Evolutionary conservation across 2,113 vertebrate genomes (phyloP), one percentile per base, ranked within the genome.

Genomic region (Scortum barcoo): DNA sequence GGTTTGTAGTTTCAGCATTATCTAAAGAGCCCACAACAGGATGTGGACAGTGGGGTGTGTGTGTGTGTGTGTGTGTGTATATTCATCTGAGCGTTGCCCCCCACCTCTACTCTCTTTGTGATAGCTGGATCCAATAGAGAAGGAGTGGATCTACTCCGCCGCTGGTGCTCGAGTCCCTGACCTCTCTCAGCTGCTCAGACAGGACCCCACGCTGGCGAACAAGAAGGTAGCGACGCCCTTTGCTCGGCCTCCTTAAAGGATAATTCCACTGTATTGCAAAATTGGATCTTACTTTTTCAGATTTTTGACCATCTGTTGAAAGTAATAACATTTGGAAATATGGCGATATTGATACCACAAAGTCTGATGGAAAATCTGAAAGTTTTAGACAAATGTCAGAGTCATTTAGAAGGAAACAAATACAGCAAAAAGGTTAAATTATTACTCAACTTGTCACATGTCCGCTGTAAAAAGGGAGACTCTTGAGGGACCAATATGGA

Each of bases 131-230:
- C 95, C 95, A 0, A 71, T 93, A 84, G 95, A 96, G 78, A 96
- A 96, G 84, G 95, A 95, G 67, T 96, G 96, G 95, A 95, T 96
- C 80, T 95, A 95, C 85, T 95, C 91, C 1, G 95, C 95, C 1
- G 95, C 96, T 0, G 93, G 94, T 6, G 95, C 94, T 63, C 88
- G 92, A 30, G 90, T 96, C 28, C 76, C 91, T 20, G 87, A 95
- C 76, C 95, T 96, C 78, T 93, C 83, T 14, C 89, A 95, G 80
- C 94, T 96, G 62, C 95, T 96, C 72, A 79, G 88, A 76, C 94
- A 95, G 85, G 95, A 96, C 62, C 93, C 94, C 11, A 84, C 94
- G 1, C 84, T 96, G 72, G 95, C 93, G 46, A 92, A 93, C 85
- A 96, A 96, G 92, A 96, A 96, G 95, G 96, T 96, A 93, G 46